Evolutionary conservation across 1,140 invertebrate species (phyloP).

Genomic region (Caerostris darwini): DNA sequence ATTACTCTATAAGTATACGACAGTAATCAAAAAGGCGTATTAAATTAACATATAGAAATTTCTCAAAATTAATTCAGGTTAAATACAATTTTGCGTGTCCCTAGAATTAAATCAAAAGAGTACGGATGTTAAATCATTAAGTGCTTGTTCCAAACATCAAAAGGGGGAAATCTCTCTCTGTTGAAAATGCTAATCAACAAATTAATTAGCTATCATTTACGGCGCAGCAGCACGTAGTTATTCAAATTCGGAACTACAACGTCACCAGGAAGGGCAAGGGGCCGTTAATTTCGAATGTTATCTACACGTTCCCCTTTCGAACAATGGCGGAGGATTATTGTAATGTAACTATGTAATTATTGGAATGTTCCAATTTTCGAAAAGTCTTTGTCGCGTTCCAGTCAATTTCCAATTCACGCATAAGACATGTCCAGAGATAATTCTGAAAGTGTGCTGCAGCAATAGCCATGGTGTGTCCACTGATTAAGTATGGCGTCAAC

Average conservation of each 20-base stretch:
- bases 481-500: not conserved
- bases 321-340: conserved; percentile 34
- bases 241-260: not conserved
- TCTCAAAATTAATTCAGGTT: not conserved
- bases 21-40: not conserved
- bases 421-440: not conserved
- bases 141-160: not conserved
- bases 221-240: not conserved
- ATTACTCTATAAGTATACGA: not conserved
- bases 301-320: not conserved
- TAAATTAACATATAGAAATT: not conserved
- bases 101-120: not conserved
- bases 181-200: conserved; percentile 43
- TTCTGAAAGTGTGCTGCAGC: not conserved
- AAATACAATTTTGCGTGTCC: conserved; percentile 1
- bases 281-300: conserved; percentile 27
- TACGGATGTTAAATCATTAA: conserved; percentile 16
- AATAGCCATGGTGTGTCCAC: not conserved
- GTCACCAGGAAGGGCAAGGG: not conserved
- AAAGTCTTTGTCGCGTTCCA: conserved; percentile 26
- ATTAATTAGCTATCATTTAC: conserved; percentile 40
- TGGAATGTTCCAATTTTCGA: not conserved
- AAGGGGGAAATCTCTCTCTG: not conserved
- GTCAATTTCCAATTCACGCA: not conserved
- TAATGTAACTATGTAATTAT: conserved; percentile 43